A percentile compares a stretch with the other conserved stretches of the same genome.
phyloP scores from a whole-genome alignment of 2,113 vertebrate genomes.

The Microcebus murinus region DNA sequence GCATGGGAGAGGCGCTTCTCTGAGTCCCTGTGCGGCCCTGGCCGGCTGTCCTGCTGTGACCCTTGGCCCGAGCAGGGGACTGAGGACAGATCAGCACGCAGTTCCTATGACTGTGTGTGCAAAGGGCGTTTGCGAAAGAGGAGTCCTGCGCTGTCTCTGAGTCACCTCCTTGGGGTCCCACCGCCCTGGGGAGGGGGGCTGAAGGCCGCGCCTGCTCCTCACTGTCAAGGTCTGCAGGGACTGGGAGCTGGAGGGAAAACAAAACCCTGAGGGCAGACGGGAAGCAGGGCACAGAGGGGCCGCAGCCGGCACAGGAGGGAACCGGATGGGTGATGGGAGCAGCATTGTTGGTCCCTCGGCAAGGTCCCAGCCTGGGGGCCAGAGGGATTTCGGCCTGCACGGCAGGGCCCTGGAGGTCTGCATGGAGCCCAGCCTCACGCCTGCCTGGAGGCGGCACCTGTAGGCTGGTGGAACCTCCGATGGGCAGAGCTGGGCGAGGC shows the following conservation, averaged over 20 bases:
- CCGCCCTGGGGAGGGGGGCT: background rate
- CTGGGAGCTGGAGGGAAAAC: background rate
- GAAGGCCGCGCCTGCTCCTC: background rate
- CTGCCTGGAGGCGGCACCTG: rapidly evolving
- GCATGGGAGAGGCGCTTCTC: rapidly evolving
- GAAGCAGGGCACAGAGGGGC: background rate
- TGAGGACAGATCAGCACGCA: background rate
- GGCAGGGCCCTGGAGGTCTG: background rate
- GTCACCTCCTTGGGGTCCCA: background rate
- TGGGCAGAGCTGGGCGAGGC: rapidly evolving
- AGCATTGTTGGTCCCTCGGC: rapidly evolving
- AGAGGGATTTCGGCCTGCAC: rapidly evolving
- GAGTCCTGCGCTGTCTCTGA: rapidly evolving
- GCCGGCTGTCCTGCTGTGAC: rapidly evolving
- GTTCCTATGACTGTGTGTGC: background rate
- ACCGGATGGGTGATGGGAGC: rapidly evolving
- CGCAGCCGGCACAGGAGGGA: rapidly evolving
- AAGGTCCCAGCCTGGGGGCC: rapidly evolving
- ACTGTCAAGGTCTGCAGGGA: background rate
- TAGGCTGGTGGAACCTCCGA: rapidly evolving
- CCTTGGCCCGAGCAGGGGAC: background rate
- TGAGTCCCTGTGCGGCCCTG: rapidly evolving
- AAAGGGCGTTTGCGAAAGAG: rapidly evolving
- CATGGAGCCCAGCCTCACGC: rapidly evolving
- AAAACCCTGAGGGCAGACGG: background rate